Conservation (phyloP, 2,888 invertebrate species). For the Dolomedes plantarius region DNA sequence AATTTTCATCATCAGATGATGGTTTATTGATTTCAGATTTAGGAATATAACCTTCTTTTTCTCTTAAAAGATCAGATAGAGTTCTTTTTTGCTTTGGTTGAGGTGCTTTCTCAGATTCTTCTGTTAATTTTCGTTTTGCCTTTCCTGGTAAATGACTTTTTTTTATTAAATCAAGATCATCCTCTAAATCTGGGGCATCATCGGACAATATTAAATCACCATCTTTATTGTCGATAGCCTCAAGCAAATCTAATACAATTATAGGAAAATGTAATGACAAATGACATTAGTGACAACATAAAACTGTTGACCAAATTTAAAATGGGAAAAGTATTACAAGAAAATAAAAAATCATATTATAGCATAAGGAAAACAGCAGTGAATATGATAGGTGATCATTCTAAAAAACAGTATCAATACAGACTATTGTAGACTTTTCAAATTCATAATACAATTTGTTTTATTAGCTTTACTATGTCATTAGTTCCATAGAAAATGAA, state of each 20-base stretch:
- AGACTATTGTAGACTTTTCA: too few species aligned
- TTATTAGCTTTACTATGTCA: too few species aligned
- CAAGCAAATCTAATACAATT: constrained; percentile 41
- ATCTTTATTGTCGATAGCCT: constrained; percentile 36
- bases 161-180: constrained; percentile 83
- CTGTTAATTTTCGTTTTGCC: not conserved
- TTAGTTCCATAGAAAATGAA: too few species aligned
- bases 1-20: constrained; percentile 19
- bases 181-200: constrained; percentile 79
- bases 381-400: too few species aligned
- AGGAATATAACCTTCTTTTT: constrained; percentile 5
- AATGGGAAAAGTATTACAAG: too few species aligned
- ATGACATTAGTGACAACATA: not conserved
- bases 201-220: constrained; percentile 77
- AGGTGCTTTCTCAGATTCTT: not conserved
- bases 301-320: not conserved
- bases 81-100: constrained; percentile 31
- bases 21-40: constrained; percentile 3
- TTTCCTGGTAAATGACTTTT: constrained; percentile 76
- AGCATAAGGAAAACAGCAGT: too few species aligned
- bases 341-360: too few species aligned
- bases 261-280: not conserved
- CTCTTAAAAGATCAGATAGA: constrained; percentile 36
- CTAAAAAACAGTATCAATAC: too few species aligned
- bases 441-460: too few species aligned